Conservation (phyloP, 2,888 invertebrate species). For the Adineta ricciae region DNA sequence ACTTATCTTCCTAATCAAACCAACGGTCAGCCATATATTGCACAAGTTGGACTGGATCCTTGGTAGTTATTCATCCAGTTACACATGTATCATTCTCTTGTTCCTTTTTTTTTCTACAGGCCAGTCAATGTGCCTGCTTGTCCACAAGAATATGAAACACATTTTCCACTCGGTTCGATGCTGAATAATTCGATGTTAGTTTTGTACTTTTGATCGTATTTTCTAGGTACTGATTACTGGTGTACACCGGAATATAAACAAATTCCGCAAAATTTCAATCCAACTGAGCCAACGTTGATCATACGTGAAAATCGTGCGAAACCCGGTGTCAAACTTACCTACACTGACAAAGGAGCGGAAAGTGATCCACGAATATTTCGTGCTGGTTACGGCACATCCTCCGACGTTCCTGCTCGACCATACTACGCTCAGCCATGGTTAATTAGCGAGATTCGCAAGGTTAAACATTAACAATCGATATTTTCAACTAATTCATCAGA, state of each 20-base stretch:
- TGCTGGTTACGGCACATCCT: background rate
- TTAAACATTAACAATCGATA: background rate
- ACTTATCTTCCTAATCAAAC: background rate
- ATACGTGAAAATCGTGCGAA: background rate
- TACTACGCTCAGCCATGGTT: background rate
- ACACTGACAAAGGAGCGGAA: background rate
- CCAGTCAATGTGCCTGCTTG: background rate
- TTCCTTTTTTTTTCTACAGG: no score
- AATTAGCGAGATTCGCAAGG: background rate
- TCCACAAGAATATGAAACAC: conserved; percentile 1
- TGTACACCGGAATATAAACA: background rate
- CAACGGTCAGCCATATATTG: background rate
- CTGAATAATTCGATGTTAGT: no score
- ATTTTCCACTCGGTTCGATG: background rate
- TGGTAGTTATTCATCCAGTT: background rate
- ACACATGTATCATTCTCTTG: no score
- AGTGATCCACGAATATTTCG: conserved; percentile 3
- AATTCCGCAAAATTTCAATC: background rate
- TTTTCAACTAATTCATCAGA: background rate
- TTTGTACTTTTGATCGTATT: no score
- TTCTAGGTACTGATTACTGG: background rate
- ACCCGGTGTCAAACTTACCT: background rate
- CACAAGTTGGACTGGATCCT: conserved; percentile 12
- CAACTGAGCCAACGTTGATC: background rate
- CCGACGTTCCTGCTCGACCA: background rate